Conservation (phyloP, 2,888 invertebrate species). For the Hirudinaria manillensis region DNA sequence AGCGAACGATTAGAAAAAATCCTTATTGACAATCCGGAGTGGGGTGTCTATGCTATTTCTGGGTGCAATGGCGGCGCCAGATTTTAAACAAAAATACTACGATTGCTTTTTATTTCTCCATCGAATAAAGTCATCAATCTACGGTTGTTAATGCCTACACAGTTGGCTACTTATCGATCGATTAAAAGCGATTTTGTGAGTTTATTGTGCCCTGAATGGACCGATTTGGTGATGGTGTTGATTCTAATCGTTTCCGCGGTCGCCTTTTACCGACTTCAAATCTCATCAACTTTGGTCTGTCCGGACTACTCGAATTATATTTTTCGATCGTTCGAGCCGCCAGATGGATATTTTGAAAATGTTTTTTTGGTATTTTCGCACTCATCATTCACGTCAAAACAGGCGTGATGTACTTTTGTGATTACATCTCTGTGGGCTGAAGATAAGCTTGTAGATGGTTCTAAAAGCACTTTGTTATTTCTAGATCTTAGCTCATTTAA, state of each 20-base stretch:
- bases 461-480: too few species aligned
- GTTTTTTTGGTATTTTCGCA: too few species aligned
- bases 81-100: conserved; percentile 34
- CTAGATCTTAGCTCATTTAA: too few species aligned
- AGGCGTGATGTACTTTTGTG: too few species aligned
- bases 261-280: background rate
- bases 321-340: too few species aligned
- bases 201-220: background rate
- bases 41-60: conserved; percentile 27
- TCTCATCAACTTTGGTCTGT: too few species aligned
- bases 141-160: background rate
- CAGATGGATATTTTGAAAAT: too few species aligned
- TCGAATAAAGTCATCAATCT: background rate
- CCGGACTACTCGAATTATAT: too few species aligned
- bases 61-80: conserved; percentile 36
- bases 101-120: conserved; percentile 11
- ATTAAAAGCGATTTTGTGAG: conserved; percentile 6
- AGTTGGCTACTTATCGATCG: conserved; percentile 2
- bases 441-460: too few species aligned
- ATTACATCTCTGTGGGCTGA: too few species aligned
- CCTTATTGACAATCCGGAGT: background rate
- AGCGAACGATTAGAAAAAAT: conserved; percentile 12
- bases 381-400: too few species aligned
- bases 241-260: conserved; percentile 1
- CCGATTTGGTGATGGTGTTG: background rate